Base-by-base conservation (phyloP, 2,113 vertebrate species). In the Galbula dea region DNA sequence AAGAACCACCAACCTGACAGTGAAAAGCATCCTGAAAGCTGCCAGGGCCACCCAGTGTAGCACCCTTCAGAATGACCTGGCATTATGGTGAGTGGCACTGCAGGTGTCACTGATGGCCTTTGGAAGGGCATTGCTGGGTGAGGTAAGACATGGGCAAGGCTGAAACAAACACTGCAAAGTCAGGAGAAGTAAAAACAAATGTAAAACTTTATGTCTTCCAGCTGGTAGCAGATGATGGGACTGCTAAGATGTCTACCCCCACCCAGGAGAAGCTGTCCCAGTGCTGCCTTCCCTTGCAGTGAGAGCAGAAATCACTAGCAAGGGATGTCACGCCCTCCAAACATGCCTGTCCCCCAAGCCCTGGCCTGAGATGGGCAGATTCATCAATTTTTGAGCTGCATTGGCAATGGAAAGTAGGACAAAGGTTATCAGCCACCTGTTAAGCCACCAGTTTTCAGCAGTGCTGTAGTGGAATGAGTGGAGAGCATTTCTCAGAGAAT, bases 391-490 rank as follows among this genome's bases (percentile, higher is more conserved):
- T 45, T 49, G 30, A 16, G 29, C 36, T 23, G 63, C 76, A 39
- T 30, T 13, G n/a, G 69, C 32, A 34, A 20, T 1, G 39, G n/a
- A 3, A 34, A 27, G 51, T 6, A 52, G 39, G 43, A 29, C 7
- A 30, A 11, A 41, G 37, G 34, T 9, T 41, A 1, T 29, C 23
- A 2, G 7, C 7, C 13, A 1, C 2, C 1, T 14, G 2, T 6
- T 8, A 6, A 18, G 22, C 15, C 3, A 22, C 16, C 13, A 24
- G 8, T 29, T n/a, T 62, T 27, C 55, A 10, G 72, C 3, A 21
- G 23, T 9, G 23, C 51, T 76, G 1, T 15, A 19, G 18, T 2
- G 1, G 59, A 11, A 6, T 3, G 37, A 43, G 27, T 7, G 19
- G 26, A 48, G 46, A 43, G 36, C 3, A 12, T 36, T 52, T 66